A percentile compares a stretch with the other conserved stretches of the same genome.
Evolutionary conservation across 1,140 invertebrate genomes (phyloP).

Genomic region (Luehdorfia chinensis): DNA sequence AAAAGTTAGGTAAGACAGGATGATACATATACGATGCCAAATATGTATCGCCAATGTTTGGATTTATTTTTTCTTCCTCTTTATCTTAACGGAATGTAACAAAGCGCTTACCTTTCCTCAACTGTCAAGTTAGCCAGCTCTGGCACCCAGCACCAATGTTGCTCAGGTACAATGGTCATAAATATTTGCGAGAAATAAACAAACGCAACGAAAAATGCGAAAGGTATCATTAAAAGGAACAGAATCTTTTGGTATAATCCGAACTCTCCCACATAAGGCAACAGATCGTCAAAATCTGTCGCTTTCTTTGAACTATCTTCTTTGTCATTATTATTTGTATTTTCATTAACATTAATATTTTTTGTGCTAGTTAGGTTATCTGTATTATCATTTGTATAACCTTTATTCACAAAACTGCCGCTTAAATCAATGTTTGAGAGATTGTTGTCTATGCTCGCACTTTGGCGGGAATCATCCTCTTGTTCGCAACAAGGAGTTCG

Average conservation of each 20-base stretch:
- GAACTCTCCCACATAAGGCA: constrained; percentile 92
- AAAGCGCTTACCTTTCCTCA: constrained; percentile 81
- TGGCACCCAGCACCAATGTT: constrained; percentile 89
- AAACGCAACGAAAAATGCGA: constrained; percentile 90
- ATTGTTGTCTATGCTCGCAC: constrained; percentile 50
- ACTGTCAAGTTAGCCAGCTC: constrained; percentile 83
- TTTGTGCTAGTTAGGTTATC: constrained; percentile 34
- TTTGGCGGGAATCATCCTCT: constrained; percentile 49
- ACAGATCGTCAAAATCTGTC: constrained; percentile 64
- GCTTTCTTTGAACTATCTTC: constrained; percentile 47
- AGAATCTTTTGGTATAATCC: constrained; percentile 92
- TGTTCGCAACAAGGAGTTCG: constrained; percentile 56
- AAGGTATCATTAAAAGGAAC: constrained; percentile 91
- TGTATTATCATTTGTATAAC: constrained; percentile 42
- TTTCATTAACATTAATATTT: constrained; percentile 16
- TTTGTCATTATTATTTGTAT: constrained; percentile 22
- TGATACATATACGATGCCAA: too few relatives aligned
- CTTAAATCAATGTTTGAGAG: constrained; percentile 55
- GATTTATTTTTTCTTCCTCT: too few relatives aligned
- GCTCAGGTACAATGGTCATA: constrained; percentile 87
- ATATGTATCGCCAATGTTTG: too few relatives aligned
- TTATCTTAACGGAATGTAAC: too few relatives aligned
- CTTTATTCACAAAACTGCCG: constrained; percentile 57
- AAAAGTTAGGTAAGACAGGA: too few relatives aligned
- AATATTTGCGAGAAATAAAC: constrained; percentile 94